phyloP scores from a whole-genome alignment of 2,797 vertebrate genomes.

The Staurois parvus region DNA sequence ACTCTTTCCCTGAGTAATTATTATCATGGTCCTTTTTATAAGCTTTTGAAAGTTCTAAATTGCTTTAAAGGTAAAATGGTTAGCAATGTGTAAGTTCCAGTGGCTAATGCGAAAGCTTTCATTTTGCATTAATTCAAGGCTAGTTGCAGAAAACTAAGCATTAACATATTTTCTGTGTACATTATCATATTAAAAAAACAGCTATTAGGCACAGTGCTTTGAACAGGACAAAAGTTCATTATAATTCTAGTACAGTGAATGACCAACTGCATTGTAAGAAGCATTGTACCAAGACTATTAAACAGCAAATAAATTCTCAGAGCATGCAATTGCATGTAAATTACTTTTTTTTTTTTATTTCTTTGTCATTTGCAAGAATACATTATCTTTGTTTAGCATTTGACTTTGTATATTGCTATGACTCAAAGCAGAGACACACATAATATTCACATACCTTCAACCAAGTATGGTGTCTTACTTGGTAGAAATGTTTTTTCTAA shows the following conservation, averaged over 20 bases:
- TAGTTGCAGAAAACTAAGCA: not conserved
- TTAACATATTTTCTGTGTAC: constrained; percentile 3
- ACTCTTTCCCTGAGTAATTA: not conserved
- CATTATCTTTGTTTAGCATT: no score
- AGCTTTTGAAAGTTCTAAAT: constrained; percentile 9
- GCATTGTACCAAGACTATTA: not conserved
- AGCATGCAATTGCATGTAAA: not conserved
- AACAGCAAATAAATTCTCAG: not conserved
- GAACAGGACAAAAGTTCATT: not conserved
- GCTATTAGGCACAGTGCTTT: not conserved
- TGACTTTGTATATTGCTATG: no score
- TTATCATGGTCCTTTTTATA: not conserved
- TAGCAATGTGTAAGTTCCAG: constrained; percentile 7
- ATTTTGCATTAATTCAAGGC: not conserved
- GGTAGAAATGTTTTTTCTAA: no score
- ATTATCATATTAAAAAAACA: constrained; percentile 12
- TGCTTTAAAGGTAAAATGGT: not conserved
- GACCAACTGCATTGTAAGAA: not conserved
- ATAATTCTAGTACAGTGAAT: not conserved
- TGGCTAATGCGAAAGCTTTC: constrained; percentile 23
- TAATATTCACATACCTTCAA: no score
- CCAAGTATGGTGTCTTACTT: no score
- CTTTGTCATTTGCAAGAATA: no score
- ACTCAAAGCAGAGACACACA: no score
- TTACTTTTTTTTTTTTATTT: not conserved